Evolutionary conservation across 2,888 invertebrate species (phyloP).

Genomic region (Rotaria macrura): DNA sequence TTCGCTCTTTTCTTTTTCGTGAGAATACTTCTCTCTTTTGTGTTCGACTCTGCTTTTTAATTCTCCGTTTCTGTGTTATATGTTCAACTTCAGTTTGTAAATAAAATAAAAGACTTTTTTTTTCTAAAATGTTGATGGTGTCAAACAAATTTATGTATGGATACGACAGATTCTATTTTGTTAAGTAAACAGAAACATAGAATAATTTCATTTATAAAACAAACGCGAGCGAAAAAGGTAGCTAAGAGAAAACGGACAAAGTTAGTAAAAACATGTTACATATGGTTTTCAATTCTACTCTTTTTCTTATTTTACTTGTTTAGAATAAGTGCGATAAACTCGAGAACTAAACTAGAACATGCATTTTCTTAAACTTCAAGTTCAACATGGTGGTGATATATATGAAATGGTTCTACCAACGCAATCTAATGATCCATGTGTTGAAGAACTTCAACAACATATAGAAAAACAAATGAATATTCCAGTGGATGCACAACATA

Average conservation of each 20-base stretch:
- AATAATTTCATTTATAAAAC: neutral
- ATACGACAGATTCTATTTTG: neutral
- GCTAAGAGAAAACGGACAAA: neutral
- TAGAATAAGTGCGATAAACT: no score
- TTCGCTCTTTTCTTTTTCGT: no score
- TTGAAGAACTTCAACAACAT: conserved; percentile 24
- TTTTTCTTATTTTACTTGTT: no score
- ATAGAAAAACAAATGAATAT: conserved; percentile 30
- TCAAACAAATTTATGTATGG: neutral
- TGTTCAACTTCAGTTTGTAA: neutral
- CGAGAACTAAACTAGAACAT: neutral
- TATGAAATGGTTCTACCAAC: conserved; percentile 16
- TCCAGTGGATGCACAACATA: conserved; percentile 26
- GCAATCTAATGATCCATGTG: conserved; percentile 15
- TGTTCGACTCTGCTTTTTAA: neutral
- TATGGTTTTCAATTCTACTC: no score
- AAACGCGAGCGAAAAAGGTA: neutral
- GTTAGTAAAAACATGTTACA: neutral
- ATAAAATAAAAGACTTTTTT: neutral
- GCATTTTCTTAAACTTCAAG: conserved; percentile 31
- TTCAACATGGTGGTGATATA: conserved; percentile 32
- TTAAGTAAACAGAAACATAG: neutral
- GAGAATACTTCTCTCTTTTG: no score
- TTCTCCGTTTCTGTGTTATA: neutral
- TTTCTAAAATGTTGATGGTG: neutral